Evolutionary conservation across 2,797 vertebrate genomes (phyloP), one percentile per base, ranked within the genome.

Genomic region (Anolis apletophallus): DNA sequence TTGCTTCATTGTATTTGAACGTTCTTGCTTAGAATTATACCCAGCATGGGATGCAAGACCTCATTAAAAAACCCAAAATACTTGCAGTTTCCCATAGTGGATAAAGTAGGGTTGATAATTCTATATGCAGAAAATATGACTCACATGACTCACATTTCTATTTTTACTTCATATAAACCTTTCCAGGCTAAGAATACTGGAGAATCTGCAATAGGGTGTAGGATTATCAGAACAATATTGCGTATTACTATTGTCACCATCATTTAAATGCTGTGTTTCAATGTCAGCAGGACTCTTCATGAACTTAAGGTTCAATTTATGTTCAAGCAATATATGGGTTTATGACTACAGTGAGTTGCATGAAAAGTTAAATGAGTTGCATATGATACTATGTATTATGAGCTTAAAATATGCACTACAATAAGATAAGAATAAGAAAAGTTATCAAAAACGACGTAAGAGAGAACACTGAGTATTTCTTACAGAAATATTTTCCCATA

Each of bases 141-240:
- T 90, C 64, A 78, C 69, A 83, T 29, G n/a, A 79, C 50, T 71
- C 26, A 85, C 81, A 84, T 46, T 72, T 55, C 4, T 73, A 3
- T 52, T 10, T 92, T 78, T 85, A 9, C 0, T 0, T 19, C 4
- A 36, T 12, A 88, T 77, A 88, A 78, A 85, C 81, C 68, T 59
- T 85, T 52, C 52, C 21, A 72, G 67, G 52, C 52, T 50, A 68
- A 36, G 40, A 34, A 55, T 76, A 36, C 13, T 68, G 36, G 26
- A 73, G 36, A 72, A 50, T 85, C 46, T 80, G 55, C 29, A 80
- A 61, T 72, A 1, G 11, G 11, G 69, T 73, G 46, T 77, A 80
- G 55, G 19, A 59, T 72, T 72, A 72, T 80, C 72, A 72, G 32
- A 67, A 32, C 29, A 74, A 40, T 50, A 52, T 61, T n/a, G 46